Base-by-base conservation (phyloP, 2,113 vertebrate species). In the Diadophis punctatus region DNA sequence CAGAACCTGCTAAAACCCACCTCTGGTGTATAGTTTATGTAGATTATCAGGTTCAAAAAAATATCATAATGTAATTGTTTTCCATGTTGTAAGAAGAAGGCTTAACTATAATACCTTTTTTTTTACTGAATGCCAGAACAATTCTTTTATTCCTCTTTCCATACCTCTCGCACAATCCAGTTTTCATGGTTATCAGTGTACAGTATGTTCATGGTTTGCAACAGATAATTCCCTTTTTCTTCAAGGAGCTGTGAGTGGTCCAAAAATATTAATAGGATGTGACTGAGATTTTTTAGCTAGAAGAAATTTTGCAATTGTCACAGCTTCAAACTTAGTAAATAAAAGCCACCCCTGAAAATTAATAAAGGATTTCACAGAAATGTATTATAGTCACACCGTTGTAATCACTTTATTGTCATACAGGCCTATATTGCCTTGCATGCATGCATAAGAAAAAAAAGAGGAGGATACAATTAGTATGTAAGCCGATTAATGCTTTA, bases 401-500 rank as follows among this genome's bases (percentile, higher is more conserved):
- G 7, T 74, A 90, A 92, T 86, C 52, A 74, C 56, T 85, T 39
- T 51, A 60, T 90, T 92, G 86, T 90, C 74, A 60, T 49, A 58
- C 53, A 52, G 53, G 43, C 22, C 46, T 90, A 53, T 34, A 12
- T 49, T 85, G 27, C 43, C 53, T 90, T 88, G 46, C 60, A 68
- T 22, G 30, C 58, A n/a, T 90, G 58, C 51, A 80, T 88, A 23
- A 43, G 52, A 87, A 52, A 87, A 53, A 63, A 7, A 74, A 1
- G 23, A 51, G 56, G 68, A 86, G 84, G 22, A 11, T 0, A 0
- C 92, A 22, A 87, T 87, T 39, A 91, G 2, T 90, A 86, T 46
- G 2, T 90, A 94, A 93, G 22, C 58, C 49, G 9, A 95, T 22
- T 92, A 94, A 80, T 93, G 27, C 27, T 52, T 23, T 55, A 92